These are phyloP conservation scores for Diachasmimorpha longicaudata DNA, from an alignment of 1,140 invertebrate genomes.

Conservation along the genomic window DNA sequence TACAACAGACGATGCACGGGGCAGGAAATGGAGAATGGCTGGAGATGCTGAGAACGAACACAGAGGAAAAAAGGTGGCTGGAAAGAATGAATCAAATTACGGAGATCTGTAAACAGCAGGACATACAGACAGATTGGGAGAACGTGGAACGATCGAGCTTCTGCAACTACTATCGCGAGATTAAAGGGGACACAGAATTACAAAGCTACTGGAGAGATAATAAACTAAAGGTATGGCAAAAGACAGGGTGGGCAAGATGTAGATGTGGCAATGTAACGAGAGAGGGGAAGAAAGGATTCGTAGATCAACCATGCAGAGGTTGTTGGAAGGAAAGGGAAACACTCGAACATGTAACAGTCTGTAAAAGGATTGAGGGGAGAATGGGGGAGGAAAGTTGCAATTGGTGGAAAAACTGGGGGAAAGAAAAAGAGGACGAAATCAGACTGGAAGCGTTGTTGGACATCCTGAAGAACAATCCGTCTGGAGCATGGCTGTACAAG, in stretches of 20 bases:
- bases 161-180: background rate
- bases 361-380: background rate
- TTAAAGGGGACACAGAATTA: too few relatives aligned
- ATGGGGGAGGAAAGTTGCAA: background rate
- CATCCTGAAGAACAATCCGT: background rate
- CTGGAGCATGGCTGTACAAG: background rate
- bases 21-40: too few relatives aligned
- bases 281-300: background rate
- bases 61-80: background rate
- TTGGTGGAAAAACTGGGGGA: background rate
- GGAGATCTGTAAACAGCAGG: background rate
- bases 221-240: too few relatives aligned
- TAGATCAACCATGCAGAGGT: background rate
- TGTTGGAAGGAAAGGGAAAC: constrained; percentile 11
- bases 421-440: background rate
- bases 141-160: background rate
- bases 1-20: too few relatives aligned
- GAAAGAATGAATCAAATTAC: background rate
- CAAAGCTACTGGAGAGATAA: too few relatives aligned
- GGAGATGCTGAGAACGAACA: too few relatives aligned
- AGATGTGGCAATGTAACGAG: too few relatives aligned
- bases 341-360: background rate
- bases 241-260: background rate
- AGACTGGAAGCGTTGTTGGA: background rate
- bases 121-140: background rate